These are phyloP conservation scores for Chloroclystis v-ata DNA, from an alignment of 2,888 invertebrate species.

Conservation along the genomic window DNA sequence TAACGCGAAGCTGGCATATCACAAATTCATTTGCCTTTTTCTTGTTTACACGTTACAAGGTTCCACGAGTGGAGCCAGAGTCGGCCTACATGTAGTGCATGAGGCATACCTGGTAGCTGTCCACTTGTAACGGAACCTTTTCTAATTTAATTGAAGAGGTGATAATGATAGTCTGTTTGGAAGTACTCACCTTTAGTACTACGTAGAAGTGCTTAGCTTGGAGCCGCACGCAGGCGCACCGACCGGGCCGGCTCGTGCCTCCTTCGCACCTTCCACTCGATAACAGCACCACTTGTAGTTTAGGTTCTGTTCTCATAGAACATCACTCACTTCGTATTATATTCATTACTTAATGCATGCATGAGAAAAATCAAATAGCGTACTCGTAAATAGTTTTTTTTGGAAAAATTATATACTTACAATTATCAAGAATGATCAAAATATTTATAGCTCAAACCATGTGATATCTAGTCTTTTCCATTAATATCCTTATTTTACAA, in stretches of 20 bases:
- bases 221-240: neutral
- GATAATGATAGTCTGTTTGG: too few species aligned
- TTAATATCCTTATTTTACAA: constrained; percentile 48
- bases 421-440: constrained; percentile 45
- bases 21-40: constrained; percentile 1
- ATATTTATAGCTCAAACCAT: constrained; percentile 72
- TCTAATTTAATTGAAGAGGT: neutral
- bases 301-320: constrained; percentile 38
- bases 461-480: constrained; percentile 76
- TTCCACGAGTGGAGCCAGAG: neutral
- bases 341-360: constrained; percentile 9
- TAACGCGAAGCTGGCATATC: constrained; percentile 22
- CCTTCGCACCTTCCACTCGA: constrained; percentile 19
- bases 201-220: neutral
- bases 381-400: constrained; percentile 32
- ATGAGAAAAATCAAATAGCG: constrained; percentile 17
- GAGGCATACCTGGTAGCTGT: constrained; percentile 12
- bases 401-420: constrained; percentile 31
- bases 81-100: neutral
- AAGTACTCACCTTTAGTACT: neutral
- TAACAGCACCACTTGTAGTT: constrained; percentile 27
- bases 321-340: constrained; percentile 20
- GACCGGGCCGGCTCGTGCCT: constrained; percentile 11
- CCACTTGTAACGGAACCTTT: neutral
- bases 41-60: neutral